Base-by-base conservation (phyloP, 2,888 invertebrate species). In the Pterostichus niger region DNA sequence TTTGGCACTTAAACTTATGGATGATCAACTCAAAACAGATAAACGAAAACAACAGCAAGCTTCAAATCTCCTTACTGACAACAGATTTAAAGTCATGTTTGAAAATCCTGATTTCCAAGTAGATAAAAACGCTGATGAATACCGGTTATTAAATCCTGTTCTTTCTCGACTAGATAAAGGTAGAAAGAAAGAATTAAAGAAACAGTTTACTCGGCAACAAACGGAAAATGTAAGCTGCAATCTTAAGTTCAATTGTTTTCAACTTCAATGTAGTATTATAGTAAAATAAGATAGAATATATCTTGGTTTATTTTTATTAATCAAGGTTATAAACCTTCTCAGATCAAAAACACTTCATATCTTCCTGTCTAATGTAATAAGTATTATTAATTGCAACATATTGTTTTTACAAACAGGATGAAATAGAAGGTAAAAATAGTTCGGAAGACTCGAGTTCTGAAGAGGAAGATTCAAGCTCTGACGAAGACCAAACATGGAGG, bases 51-150 rank as follows among this genome's bases (percentile, higher is more conserved):
- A 92, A 87, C 93, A 93, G 86, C 87, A 88, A 33, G 88, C 92
- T 0, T 88, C 91, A 0, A 94, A 92, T 87, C 90, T 99, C 11
- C 91, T 99, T 83, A 92, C 94, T 87, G 99, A 99, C 89, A 92
- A 95, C 85, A 93, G 99, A 86, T 99, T 99, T 90, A 95, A 96
- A 90, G 94, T 93, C 0, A 90, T 99, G 88, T 99, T 99, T 90
- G 94, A 93, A 86, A 96, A 99, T 91, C 95, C 97, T 10, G 97
- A 98, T 88, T 99, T 96, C 89, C 95, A 98, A 90, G 95, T 99
- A 82, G 96, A 98, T 88, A 95, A 93, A 86, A 94, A 94, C 87
- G 94, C 96, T 73, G 96, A 97, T 87, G 98, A 98, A 88, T 99
- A 94, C 89, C 92, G 95, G 86, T 91, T 98, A 84, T 91, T 98